Percentiles rank a stretch among this genome's conserved stretches.
phyloP scores from a whole-genome alignment of 2,888 invertebrate species.

The Stictocephala bisonia region DNA sequence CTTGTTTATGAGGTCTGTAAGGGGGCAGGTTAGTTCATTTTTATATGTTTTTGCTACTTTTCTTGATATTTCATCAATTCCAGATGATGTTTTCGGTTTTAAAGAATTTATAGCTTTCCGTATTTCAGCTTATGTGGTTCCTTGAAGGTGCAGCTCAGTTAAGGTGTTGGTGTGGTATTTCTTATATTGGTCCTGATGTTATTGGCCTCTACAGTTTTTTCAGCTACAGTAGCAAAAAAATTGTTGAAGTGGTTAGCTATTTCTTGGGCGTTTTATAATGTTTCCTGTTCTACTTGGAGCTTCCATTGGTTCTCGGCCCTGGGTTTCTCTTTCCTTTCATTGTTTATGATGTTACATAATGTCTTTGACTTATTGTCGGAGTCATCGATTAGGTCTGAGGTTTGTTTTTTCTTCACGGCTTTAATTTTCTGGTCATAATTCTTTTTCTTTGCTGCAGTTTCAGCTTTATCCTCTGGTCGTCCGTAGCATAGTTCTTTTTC shows the following conservation, averaged over 20 bases:
- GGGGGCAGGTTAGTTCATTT: background rate
- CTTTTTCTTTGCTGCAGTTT: constrained; percentile 12
- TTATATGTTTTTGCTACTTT: background rate
- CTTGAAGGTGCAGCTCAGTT: background rate
- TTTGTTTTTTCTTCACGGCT: background rate
- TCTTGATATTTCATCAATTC: constrained; percentile 1
- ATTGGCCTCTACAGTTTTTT: background rate
- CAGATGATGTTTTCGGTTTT: constrained; percentile 8
- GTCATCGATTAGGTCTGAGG: background rate
- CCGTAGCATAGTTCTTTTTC: constrained; percentile 10
- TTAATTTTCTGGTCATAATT: constrained; percentile 1
- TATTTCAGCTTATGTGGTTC: background rate
- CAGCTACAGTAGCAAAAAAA: background rate
- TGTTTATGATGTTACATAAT: constrained; percentile 7
- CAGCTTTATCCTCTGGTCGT: background rate
- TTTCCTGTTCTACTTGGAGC: background rate
- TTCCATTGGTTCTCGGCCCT: background rate
- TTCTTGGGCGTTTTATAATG: background rate
- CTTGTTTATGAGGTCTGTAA: background rate
- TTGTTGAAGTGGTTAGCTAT: background rate
- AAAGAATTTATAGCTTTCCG: background rate
- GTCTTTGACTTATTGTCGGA: constrained; percentile 22
- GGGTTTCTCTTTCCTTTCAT: background rate
- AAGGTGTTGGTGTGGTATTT: background rate
- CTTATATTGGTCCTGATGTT: background rate